A percentile compares a stretch with the other conserved stretches of the same genome.
These are phyloP conservation scores for Ochotona curzoniae DNA, from an alignment of 2,113 vertebrate species.

Conservation along the genomic window DNA sequence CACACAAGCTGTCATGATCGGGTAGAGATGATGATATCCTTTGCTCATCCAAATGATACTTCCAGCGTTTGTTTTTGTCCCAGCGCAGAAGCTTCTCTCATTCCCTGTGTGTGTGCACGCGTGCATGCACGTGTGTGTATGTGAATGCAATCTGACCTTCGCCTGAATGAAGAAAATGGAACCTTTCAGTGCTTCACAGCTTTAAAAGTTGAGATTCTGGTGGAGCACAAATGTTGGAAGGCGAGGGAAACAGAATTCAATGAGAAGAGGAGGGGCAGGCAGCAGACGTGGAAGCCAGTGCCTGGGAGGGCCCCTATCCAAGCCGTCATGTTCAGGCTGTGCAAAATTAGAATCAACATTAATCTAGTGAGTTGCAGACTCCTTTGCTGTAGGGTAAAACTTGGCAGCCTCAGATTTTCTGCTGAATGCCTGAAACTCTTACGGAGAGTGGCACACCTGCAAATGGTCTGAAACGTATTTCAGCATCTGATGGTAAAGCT, in stretches of 20 bases:
- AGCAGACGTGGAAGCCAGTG: neutral
- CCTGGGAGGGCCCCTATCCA: neutral
- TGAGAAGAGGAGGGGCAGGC: neutral
- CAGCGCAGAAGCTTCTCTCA: neutral
- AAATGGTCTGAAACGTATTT: neutral
- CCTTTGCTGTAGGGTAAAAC: neutral
- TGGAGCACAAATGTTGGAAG: neutral
- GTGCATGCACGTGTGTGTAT: neutral
- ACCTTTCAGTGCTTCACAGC: neutral
- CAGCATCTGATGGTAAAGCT: neutral
- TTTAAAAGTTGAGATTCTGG: neutral
- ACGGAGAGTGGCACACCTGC: neutral
- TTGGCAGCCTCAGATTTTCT: neutral
- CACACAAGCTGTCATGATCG: neutral
- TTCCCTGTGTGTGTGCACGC: neutral
- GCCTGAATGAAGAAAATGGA: neutral
- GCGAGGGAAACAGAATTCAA: neutral
- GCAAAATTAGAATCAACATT: conserved; percentile 15
- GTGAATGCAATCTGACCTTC: neutral
- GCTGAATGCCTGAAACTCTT: neutral
- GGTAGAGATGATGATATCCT: neutral
- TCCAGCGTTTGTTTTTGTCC: neutral
- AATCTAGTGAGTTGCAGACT: conserved; percentile 24
- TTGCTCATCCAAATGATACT: neutral
- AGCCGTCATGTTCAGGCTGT: neutral